These are phyloP conservation scores for Drosophila siamana DNA, from an alignment of 2,888 invertebrate species.

Conservation along the genomic window DNA sequence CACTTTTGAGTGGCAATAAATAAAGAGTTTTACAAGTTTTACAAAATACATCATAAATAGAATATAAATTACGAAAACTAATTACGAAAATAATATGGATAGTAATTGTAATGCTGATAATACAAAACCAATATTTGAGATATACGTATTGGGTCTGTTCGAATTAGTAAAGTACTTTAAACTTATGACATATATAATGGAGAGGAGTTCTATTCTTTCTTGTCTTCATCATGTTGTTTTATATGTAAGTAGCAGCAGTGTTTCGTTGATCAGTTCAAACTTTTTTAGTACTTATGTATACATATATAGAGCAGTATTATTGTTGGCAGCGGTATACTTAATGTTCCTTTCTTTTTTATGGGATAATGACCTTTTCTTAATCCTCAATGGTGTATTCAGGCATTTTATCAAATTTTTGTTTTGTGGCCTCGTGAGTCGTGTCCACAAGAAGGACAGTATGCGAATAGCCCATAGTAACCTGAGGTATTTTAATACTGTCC, in stretches of 20 bases:
- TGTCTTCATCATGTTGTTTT: conserved; percentile 22
- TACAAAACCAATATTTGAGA: conserved; percentile 57
- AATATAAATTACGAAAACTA: conserved; percentile 62
- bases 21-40: conserved; percentile 48
- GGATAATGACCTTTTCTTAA: conserved; percentile 49
- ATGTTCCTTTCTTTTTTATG: conserved; percentile 38
- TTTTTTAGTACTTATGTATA: conserved; percentile 44
- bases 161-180: conserved; percentile 44
- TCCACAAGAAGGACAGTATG: conserved; percentile 91
- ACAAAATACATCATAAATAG: conserved; percentile 42
- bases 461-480: conserved; percentile 93
- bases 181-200: conserved; percentile 58
- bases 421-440: conserved; percentile 86
- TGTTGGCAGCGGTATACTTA: conserved; percentile 73
- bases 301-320: conserved; percentile 71
- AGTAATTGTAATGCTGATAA: conserved; percentile 44
- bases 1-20: conserved; percentile 71
- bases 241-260: conserved; percentile 72
- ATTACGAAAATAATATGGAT: conserved; percentile 40
- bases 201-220: conserved; percentile 33
- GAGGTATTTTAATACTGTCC: conserved; percentile 91
- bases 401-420: conserved; percentile 86
- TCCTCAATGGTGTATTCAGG: conserved; percentile 86
- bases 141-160: conserved; percentile 38
- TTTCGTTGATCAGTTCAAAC: conserved; percentile 78